These are phyloP conservation scores for Plusia festucae DNA, from an alignment of 2,888 invertebrate genomes.

Conservation along the genomic window DNA sequence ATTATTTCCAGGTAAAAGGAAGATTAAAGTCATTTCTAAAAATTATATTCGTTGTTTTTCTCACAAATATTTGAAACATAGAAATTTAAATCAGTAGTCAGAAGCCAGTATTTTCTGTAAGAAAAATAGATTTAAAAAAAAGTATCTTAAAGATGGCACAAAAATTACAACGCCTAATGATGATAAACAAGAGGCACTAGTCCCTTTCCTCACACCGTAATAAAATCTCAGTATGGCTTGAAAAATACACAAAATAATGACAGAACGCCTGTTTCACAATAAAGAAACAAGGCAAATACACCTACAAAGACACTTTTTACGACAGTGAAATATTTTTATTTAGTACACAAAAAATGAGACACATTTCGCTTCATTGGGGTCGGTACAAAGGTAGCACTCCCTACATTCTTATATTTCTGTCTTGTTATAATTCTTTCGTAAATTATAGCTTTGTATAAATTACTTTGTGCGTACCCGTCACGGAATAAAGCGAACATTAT, in stretches of 20 bases:
- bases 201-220: constrained; percentile 28
- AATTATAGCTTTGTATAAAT: constrained; percentile 57
- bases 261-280: constrained; percentile 56
- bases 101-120: too few relatives aligned
- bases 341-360: constrained; percentile 67
- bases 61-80: constrained; percentile 12
- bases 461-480: constrained; percentile 45
- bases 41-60: constrained; percentile 60
- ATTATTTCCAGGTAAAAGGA: constrained; percentile 84
- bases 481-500: constrained; percentile 44
- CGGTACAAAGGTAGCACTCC: constrained; percentile 49
- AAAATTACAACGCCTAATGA: constrained; percentile 10
- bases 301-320: constrained; percentile 58
- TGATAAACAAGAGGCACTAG: constrained; percentile 14
- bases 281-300: constrained; percentile 61
- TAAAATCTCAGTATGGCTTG: constrained; percentile 43
- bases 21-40: constrained; percentile 87
- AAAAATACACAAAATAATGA: constrained; percentile 50
- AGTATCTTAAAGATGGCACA: background rate
- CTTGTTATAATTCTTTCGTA: constrained; percentile 57
- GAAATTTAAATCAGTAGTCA: too few relatives aligned
- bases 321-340: constrained; percentile 65
- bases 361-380: constrained; percentile 63
- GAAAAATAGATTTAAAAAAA: too few relatives aligned
- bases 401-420: constrained; percentile 52